Evolutionary conservation across 2,113 vertebrate genomes (phyloP), one percentile per base, ranked within the genome.

Genomic region (Atherinomorus stipes): DNA sequence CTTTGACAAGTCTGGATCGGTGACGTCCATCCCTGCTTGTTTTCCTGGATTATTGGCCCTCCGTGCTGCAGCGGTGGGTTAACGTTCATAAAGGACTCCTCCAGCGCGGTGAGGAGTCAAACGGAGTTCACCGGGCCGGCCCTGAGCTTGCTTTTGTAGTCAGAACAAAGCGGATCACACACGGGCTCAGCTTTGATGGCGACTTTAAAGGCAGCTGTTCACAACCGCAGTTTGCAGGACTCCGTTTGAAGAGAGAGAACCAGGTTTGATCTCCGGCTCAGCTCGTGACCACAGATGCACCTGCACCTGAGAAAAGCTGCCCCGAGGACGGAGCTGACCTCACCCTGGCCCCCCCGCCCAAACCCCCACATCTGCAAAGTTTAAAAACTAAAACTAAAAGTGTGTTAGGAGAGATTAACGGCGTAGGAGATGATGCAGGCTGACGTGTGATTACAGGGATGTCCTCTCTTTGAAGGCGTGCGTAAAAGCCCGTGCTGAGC

Each of bases 171-270:
- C 57, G 81, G 70, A 74, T 80, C 82, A 50, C 44, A 22, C 31
- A 64, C 40, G 0, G 45, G 56, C 81, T 80, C 74, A 76, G 79
- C 84, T 92, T 80, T 85, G 83, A 87, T 69, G 67, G 53, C 28
- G 19, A 56, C 58, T 76, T 63, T 59, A 7, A 51, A 72, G 78
- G 87, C 88, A 90, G 91, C 88, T 92, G 89, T 80, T 76, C 76
- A 76, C 84, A 37, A 82, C 85, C 76, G 19, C 65, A 74, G 70
- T 64, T 71, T 73, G 60, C 88, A 84, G 70, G 11, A 25, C 52
- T 37, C 16, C 28, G 80, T 92, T 90, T 91, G 88, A 91, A 87
- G 68, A 52, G 64, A 78, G 52, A 38, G 42, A 68, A 79, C 57
- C 49, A 59, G 47, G 64, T 72, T 85, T 86, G 90, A 89, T 88